Percentiles rank a stretch among this genome's conserved stretches.
Conservation (phyloP, 2,113 vertebrate genomes). For the Cricetomys ansorgei region DNA sequence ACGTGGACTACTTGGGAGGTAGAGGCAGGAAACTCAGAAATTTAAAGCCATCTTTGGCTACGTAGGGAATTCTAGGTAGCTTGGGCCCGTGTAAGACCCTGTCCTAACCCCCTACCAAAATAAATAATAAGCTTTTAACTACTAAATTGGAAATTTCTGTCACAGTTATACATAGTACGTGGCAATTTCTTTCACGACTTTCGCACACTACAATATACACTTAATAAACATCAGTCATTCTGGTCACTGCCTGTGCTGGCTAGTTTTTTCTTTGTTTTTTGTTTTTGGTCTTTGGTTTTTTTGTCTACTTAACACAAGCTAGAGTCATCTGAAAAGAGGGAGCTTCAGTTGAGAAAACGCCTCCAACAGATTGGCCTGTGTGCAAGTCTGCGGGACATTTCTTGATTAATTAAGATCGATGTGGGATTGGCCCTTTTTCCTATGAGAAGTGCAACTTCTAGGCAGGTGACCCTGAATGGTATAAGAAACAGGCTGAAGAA, state of each 20-base stretch:
- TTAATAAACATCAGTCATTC: not conserved
- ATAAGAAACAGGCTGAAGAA: not conserved
- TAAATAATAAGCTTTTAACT: not conserved
- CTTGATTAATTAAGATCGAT: not conserved
- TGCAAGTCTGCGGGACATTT: not conserved
- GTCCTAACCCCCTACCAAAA: not conserved
- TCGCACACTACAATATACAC: not conserved
- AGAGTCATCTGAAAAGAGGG: not conserved
- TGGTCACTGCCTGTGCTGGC: not conserved
- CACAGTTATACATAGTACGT: not conserved
- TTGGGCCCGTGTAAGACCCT: not conserved
- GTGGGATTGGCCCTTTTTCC: not conserved
- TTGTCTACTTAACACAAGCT: not conserved
- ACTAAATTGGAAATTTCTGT: not conserved
- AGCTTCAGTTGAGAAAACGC: not conserved
- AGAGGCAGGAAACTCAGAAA: not conserved
- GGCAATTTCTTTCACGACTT: not conserved
- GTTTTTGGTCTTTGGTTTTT: not conserved
- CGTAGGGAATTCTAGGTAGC: too few relatives aligned
- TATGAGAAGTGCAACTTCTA: not conserved
- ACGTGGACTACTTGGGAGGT: not conserved
- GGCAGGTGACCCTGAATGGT: not conserved
- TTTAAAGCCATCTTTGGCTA: not conserved
- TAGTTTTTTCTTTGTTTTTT: not conserved
- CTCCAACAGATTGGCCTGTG: not conserved